A percentile compares a stretch with the other conserved stretches of the same genome.
phyloP scores from a whole-genome alignment of 2,113 vertebrate species.

The Apistogramma diplotaenia region DNA sequence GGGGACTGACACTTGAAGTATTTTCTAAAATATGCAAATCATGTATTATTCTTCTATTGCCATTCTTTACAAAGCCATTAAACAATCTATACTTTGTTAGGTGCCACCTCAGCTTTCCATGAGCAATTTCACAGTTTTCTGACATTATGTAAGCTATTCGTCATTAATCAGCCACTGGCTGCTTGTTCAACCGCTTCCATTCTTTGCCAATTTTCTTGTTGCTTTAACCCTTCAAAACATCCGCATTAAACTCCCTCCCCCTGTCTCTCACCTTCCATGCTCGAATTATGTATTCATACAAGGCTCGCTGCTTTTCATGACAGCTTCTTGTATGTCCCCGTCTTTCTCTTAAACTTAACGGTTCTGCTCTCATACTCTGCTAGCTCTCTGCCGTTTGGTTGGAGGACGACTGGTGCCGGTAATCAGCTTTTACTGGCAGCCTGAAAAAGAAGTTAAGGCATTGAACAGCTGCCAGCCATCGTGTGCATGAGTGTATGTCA shows the following conservation, averaged over 20 bases:
- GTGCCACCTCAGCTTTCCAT: not conserved
- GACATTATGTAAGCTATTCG: not conserved
- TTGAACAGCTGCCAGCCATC: slow-evolving; percentile 40
- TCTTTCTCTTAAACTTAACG: slow-evolving; percentile 24
- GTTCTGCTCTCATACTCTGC: not conserved
- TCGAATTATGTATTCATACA: not conserved
- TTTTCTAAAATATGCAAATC: not conserved
- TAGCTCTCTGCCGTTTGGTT: slow-evolving; percentile 44
- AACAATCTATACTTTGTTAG: not conserved
- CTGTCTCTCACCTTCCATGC: not conserved
- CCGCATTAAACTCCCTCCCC: not conserved
- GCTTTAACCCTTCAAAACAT: not conserved
- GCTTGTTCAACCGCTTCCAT: not conserved
- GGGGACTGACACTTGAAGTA: not conserved
- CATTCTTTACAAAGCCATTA: not conserved
- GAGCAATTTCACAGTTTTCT: not conserved
- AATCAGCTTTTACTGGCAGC: slow-evolving; percentile 62
- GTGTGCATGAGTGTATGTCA: not conserved
- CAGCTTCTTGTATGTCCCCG: not conserved
- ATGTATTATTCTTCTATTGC: not conserved
- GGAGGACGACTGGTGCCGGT: slow-evolving; percentile 26
- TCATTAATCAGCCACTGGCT: not conserved
- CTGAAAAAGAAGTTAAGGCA: slow-evolving; percentile 36
- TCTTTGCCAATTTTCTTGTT: not conserved
- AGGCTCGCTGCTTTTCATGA: not conserved